Conservation (phyloP, 1,140 invertebrate genomes). For the Rhopalosiphum padi region DNA sequence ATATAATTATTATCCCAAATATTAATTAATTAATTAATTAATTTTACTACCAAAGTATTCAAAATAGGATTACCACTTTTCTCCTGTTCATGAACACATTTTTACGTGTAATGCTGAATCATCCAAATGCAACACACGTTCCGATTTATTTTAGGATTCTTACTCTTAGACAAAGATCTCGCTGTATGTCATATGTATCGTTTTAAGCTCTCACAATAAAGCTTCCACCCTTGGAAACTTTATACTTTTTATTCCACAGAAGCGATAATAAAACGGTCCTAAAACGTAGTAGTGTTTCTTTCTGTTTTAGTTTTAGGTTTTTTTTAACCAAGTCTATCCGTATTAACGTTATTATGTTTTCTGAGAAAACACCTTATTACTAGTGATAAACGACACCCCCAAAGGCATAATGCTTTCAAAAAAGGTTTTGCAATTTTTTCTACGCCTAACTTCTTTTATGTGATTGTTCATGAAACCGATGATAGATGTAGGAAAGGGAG, state of each 20-base stretch:
- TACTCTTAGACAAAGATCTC: constrained; percentile 43
- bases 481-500: neutral
- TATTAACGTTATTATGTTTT: constrained; percentile 54
- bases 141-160: constrained; percentile 5
- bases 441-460: neutral
- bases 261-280: constrained; percentile 51
- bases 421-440: constrained; percentile 48
- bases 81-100: neutral
- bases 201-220: constrained; percentile 55
- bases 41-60: neutral
- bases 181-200: constrained; percentile 17
- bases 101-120: neutral
- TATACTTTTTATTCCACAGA: constrained; percentile 29
- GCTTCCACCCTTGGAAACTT: constrained; percentile 24
- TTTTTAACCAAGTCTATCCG: constrained; percentile 34
- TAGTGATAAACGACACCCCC: constrained; percentile 54
- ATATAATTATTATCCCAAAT: neutral
- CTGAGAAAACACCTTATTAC: constrained; percentile 52
- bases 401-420: constrained; percentile 42
- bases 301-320: constrained; percentile 24
- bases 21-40: neutral
- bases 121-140: constrained; percentile 37
- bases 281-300: constrained; percentile 5
- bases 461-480: constrained; percentile 32
- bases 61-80: neutral